Base-by-base conservation (phyloP, 2,113 vertebrate species). In the Beaufortia kweichowensis region DNA sequence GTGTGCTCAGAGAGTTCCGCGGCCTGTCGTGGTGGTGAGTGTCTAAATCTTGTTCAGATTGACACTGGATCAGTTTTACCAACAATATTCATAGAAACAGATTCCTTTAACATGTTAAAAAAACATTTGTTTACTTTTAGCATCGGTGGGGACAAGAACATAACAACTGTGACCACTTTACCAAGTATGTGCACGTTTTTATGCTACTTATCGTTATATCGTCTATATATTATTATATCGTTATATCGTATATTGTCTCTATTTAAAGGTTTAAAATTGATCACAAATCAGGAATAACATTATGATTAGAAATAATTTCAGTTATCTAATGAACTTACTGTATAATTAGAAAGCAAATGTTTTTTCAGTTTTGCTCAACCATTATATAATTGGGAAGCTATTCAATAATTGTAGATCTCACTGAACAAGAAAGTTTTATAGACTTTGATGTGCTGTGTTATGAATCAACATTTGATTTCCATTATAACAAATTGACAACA, bases 1-100 rank as follows among this genome's bases (percentile, higher is more conserved):
- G 94, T 66, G 81, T 95, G 46, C 1, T 17, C 4, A 94, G 80
- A 1, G 75, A 95, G 71, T 96, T 95, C 81, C 90, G 95, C 3
- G 96, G 97, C 15, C 85, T 98, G 29, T 95, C 96, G 9, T 98
- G 92, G 89, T 93, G 95, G 96, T 98, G 39, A 74, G 71, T 48
- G 15, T 73, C 29, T 6, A 4, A 15, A 4, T 3, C n/a, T n/a
- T 14, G 55, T 41, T 59, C 8, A 35, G 31, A 21, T 29, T 69
- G 6, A 4, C 53, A 31, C 48, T 55, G 29, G 48, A 55, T 69
- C 23, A 10, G 11, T 55, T 50, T 68, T 23, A 75, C 29, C 15
- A 17, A 7, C 23, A 65, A 19, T 5, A 53, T 31, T 57, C 23
- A 39, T 39, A 39, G 8, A 39, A 39, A 39, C 35, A 11, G 6